Base-by-base conservation (phyloP, 2,888 invertebrate species). In the Leptopilina syphax region DNA sequence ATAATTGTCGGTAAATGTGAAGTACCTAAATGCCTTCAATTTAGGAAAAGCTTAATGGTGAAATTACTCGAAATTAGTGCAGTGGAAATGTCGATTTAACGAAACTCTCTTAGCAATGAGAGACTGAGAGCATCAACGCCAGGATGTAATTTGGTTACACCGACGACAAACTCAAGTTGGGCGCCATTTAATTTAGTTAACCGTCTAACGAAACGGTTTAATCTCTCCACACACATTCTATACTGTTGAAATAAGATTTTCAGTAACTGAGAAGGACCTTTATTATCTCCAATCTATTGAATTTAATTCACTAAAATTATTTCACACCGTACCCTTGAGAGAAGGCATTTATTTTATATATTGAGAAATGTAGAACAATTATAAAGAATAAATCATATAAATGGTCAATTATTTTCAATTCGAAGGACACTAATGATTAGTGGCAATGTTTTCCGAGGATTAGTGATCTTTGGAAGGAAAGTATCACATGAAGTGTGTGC, bases 141-240 rank as follows among this genome's bases (percentile, higher is more conserved):
- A 76, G 76, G 65, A 63, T 76, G 76, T 65, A 65, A 76, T 76
- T 76, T 76, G 76, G 65, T 60, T 76, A 76, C 65, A 76, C 65
- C 34, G 60, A 24, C 76, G 76, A 65, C 76, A 76, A 60, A 76
- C 76, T 76, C 47, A 41, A 41, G 44, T 60, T 57, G 60, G 65
- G 47, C 63, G 50, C 76, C 76, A 76, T 63, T 76, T 65, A 65
- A 76, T 76, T 63, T 65, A 76, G 65, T 57, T 76, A 70, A 70
- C 70, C n/a, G 50, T 60, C 65, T 63, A 76, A 63, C 76, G 76
- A 65, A 76, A 60, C 47, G 76, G 60, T 63, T 76, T 76, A 65
- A 60, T 60, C 60, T 68, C 47, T 50, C 50, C 47, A 76, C 60
- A 27, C 50, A 12, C 70, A 13, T 70, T 27, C 50, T 12, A 68